Conservation (phyloP, 2,888 invertebrate genomes). For the Gryllus longicercus region DNA sequence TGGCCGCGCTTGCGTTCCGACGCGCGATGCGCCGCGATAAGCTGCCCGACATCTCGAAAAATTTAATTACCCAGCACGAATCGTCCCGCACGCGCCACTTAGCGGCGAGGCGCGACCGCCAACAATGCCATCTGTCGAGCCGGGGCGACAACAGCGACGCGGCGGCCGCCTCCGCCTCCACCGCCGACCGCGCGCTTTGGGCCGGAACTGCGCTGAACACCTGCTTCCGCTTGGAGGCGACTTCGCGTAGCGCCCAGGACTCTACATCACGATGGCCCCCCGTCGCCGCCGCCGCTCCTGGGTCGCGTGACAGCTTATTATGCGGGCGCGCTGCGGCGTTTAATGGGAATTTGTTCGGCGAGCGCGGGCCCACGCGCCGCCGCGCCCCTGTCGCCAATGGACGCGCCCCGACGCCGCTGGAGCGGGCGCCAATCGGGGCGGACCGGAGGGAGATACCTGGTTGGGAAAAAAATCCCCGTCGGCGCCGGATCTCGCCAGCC, state of each 20-base stretch:
- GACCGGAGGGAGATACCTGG: too few species aligned
- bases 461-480: too few species aligned
- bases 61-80: neutral
- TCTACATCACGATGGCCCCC: neutral
- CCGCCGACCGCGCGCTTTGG: neutral
- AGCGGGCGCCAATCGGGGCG: too few species aligned
- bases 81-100: neutral
- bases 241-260: neutral
- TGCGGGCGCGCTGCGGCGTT: neutral
- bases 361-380: too few species aligned
- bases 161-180: neutral
- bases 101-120: neutral
- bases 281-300: neutral
- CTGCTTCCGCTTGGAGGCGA: neutral
- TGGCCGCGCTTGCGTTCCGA: neutral
- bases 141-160: neutral
- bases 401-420: too few species aligned
- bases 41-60: neutral
- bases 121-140: neutral
- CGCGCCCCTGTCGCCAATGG: too few species aligned
- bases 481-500: too few species aligned
- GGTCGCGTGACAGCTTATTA: neutral
- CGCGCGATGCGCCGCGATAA: neutral
- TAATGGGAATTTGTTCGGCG: neutral
- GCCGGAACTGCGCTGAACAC: slow-evolving; percentile 9